Conservation (phyloP, 2,888 invertebrate species). For the Oscheius onirici region DNA sequence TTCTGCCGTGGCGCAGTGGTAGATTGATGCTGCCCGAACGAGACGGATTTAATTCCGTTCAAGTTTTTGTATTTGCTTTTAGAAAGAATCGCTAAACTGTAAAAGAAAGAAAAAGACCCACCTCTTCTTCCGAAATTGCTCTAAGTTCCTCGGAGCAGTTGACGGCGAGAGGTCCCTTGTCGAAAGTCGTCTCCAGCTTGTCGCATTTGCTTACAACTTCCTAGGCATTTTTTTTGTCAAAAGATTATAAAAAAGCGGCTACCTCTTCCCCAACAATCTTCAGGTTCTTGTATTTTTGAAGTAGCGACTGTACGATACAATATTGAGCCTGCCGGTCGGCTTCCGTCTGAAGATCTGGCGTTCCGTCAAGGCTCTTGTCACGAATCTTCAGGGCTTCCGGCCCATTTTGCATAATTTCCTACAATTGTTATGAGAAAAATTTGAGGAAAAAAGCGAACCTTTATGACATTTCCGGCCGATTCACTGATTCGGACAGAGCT, state of each 20-base stretch:
- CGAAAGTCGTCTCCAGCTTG: slow-evolving; percentile 82
- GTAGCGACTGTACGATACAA: slow-evolving; percentile 88
- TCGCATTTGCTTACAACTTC: slow-evolving; percentile 78
- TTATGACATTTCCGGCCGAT: slow-evolving; percentile 73
- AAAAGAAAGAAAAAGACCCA: slow-evolving; percentile 26
- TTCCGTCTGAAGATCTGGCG: slow-evolving; percentile 84
- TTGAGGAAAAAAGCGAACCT: slow-evolving; percentile 53
- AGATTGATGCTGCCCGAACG: no score
- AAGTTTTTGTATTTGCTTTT: no score
- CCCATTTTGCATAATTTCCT: neutral
- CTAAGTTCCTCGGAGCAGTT: slow-evolving; percentile 80
- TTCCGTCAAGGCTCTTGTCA: slow-evolving; percentile 76
- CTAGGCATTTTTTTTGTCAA: slow-evolving; percentile 52
- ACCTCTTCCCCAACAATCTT: slow-evolving; percentile 88
- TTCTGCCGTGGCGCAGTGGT: no score
- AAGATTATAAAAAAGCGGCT: neutral
- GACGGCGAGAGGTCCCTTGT: slow-evolving; percentile 75
- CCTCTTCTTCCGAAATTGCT: slow-evolving; percentile 80
- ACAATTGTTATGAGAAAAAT: neutral
- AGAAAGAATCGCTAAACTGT: no score
- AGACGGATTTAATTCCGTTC: no score
- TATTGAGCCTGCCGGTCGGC: slow-evolving; percentile 94
- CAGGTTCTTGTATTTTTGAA: slow-evolving; percentile 83
- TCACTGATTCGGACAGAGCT: slow-evolving; percentile 73
- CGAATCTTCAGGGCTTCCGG: slow-evolving; percentile 73